Evolutionary conservation across 2,113 vertebrate genomes (phyloP).

Genomic region (Pogona vitticeps): DNA sequence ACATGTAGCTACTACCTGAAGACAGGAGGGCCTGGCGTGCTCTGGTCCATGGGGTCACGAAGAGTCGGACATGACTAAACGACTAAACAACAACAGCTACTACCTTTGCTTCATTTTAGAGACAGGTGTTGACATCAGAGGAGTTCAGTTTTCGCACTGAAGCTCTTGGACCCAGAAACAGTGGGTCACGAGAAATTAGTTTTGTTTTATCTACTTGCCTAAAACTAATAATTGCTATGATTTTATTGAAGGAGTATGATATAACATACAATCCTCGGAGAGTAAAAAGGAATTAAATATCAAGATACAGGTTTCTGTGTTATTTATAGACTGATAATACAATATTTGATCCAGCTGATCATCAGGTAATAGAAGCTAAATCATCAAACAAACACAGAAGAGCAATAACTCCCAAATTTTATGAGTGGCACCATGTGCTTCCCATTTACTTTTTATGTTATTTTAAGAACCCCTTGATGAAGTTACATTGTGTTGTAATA

Average conservation of each 20-base stretch:
- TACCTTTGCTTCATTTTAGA: neutral
- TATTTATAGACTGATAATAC: neutral
- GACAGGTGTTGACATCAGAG: neutral
- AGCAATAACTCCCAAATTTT: constrained; percentile 53
- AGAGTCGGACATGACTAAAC: no score
- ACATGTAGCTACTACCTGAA: neutral
- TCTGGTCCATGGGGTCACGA: no score
- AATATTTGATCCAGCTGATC: constrained; percentile 21
- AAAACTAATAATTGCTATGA: neutral
- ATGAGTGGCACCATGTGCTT: constrained; percentile 53
- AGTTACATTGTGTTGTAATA: constrained; percentile 50
- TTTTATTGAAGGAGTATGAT: neutral
- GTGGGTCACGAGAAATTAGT: neutral
- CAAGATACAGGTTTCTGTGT: neutral
- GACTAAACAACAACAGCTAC: no score
- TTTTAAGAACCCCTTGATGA: constrained; percentile 53
- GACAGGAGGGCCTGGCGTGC: no score
- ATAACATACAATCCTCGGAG: neutral
- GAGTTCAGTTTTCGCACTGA: neutral
- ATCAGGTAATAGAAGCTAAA: constrained; percentile 39
- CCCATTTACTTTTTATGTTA: constrained; percentile 68
- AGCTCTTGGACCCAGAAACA: neutral
- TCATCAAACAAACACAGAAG: constrained; percentile 45
- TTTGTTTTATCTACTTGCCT: neutral
- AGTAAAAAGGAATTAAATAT: neutral